These are phyloP conservation scores for Pyrgus malvae DNA, from an alignment of 2,888 invertebrate genomes.

Conservation along the genomic window DNA sequence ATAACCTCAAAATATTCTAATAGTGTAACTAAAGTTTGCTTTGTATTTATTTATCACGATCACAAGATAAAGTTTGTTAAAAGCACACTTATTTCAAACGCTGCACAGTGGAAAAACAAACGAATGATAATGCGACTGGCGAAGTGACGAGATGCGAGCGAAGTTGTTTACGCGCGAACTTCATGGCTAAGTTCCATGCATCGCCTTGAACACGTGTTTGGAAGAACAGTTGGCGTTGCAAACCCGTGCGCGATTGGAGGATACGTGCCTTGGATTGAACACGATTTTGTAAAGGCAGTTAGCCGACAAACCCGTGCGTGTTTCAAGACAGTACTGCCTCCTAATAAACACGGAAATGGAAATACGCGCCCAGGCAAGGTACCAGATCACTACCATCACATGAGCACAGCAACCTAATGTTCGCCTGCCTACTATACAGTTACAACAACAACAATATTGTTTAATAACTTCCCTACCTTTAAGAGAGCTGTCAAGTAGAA, in stretches of 20 bases:
- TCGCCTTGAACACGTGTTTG: slow-evolving; percentile 13
- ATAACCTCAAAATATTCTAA: slow-evolving; percentile 5
- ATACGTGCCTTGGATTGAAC: slow-evolving; percentile 2
- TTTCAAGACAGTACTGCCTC: slow-evolving; percentile 17
- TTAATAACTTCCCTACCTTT: no score
- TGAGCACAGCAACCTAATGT: no score
- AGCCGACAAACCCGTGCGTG: slow-evolving; percentile 16
- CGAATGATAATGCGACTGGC: not conserved
- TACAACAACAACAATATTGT: no score
- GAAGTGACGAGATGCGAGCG: slow-evolving; percentile 6
- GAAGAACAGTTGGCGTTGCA: slow-evolving; percentile 4
- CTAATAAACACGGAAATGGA: slow-evolving; percentile 13
- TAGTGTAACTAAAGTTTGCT: not conserved
- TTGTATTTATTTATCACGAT: slow-evolving; percentile 9
- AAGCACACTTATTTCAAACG: slow-evolving; percentile 2
- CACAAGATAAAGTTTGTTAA: slow-evolving; percentile 1
- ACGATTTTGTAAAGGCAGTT: slow-evolving; percentile 5
- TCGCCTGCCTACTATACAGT: no score
- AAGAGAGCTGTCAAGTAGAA: no score
- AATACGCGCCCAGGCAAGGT: not conserved
- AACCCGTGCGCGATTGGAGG: no score
- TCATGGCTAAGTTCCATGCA: slow-evolving; percentile 8
- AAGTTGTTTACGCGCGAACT: slow-evolving; percentile 1
- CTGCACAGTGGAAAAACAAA: slow-evolving; percentile 5
- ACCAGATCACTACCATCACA: no score